Evolutionary conservation across 2,113 vertebrate genomes (phyloP).

Genomic region (Aramus guarauna): DNA sequence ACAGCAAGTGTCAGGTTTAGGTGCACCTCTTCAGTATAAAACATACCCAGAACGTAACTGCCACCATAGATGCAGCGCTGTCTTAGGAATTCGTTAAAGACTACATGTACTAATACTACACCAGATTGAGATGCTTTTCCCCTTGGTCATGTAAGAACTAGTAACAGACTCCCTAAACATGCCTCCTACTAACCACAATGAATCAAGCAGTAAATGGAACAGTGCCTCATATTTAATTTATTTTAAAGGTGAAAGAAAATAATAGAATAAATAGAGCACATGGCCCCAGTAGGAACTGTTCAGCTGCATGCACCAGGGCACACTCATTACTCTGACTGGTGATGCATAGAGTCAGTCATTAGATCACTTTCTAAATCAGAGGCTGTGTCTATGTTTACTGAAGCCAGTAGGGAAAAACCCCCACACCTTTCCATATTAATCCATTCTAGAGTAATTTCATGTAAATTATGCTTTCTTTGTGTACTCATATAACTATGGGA

Average conservation of each 20-base stretch:
- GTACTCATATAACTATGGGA: not conserved
- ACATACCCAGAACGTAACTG: rapidly evolving
- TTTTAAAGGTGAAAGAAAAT: not conserved
- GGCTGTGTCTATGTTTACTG: not conserved
- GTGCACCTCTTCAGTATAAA: not conserved
- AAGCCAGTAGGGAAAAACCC: not conserved
- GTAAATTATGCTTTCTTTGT: not conserved
- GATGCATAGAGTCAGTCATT: not conserved
- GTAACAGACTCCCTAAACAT: not conserved
- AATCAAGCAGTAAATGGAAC: not conserved
- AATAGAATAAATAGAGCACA: not conserved
- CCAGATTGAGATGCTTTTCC: not conserved
- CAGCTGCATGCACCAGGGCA: not conserved
- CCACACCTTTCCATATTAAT: not conserved
- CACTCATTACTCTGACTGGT: rapidly evolving
- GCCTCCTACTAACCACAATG: not conserved
- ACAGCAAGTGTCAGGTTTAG: not conserved
- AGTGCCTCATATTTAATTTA: not conserved
- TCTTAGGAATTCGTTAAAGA: not conserved
- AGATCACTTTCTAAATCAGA: not conserved
- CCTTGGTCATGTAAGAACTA: not conserved
- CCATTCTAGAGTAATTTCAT: not conserved
- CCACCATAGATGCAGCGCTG: rapidly evolving
- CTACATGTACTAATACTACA: not conserved
- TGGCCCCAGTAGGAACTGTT: not conserved